Evolutionary conservation across 2,888 invertebrate species (phyloP).

Genomic region (Tipula vernalis): DNA sequence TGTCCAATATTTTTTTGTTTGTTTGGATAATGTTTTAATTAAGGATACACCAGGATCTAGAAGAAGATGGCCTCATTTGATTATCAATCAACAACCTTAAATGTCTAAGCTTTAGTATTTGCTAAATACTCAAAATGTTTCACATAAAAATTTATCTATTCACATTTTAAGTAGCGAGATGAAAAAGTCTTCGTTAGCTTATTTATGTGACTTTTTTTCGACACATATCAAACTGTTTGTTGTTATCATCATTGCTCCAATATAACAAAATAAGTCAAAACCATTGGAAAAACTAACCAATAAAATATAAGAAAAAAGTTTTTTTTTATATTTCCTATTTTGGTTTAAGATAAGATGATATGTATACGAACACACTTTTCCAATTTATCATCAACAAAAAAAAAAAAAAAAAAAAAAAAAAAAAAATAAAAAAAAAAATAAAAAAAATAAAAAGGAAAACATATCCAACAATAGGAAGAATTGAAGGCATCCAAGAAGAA

Average conservation of each 20-base stretch:
- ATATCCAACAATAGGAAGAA: background rate
- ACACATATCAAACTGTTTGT: background rate
- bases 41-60: background rate
- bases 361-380: background rate
- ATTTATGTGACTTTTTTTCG: background rate
- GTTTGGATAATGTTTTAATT: background rate
- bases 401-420: background rate
- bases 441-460: background rate
- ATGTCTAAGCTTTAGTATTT: background rate
- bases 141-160: background rate
- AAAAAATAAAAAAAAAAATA: background rate
- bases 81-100: background rate
- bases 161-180: background rate
- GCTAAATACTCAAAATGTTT: background rate
- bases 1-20: background rate
- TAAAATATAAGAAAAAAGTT: background rate
- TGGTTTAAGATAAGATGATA: background rate
- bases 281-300: background rate
- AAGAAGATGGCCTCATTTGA: background rate
- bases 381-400: background rate
- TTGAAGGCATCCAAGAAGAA: background rate
- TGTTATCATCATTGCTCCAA: background rate
- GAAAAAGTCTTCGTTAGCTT: background rate
- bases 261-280: background rate
- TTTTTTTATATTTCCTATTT: background rate